Conservation (phyloP, 1,140 invertebrate species). For the Ylistrum balloti region DNA sequence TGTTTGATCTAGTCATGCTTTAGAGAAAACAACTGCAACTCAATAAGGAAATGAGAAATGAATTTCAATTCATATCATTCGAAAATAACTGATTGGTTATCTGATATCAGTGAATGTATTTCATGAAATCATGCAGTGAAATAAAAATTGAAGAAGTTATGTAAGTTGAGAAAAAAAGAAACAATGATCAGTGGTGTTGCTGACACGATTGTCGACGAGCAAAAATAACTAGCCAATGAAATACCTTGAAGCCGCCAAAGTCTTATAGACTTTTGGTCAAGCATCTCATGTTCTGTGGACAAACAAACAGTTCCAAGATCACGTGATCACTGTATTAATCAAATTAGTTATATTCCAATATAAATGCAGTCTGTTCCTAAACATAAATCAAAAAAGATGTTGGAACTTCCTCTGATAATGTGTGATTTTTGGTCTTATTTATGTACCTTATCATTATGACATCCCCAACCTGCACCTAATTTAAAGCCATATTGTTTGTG, state of each 20-base stretch:
- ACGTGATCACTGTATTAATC: neutral
- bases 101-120: neutral
- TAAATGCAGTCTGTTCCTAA: too few species aligned
- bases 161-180: neutral
- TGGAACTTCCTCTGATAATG: too few species aligned
- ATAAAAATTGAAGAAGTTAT: neutral
- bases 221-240: neutral
- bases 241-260: neutral
- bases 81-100: neutral
- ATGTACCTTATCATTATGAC: too few species aligned
- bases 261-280: neutral
- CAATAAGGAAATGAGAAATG: neutral
- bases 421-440: too few species aligned
- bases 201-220: neutral
- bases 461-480: too few species aligned
- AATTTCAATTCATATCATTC: neutral
- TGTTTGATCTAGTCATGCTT: neutral
- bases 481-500: too few species aligned
- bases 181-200: neutral
- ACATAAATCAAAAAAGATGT: too few species aligned
- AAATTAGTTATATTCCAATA: too few species aligned
- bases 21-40: neutral
- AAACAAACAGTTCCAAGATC: neutral
- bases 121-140: neutral
- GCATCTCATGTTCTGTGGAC: slow-evolving; percentile 16